Evolutionary conservation across 2,888 invertebrate genomes (phyloP).

Genomic region (Trissoscelio sp.): DNA sequence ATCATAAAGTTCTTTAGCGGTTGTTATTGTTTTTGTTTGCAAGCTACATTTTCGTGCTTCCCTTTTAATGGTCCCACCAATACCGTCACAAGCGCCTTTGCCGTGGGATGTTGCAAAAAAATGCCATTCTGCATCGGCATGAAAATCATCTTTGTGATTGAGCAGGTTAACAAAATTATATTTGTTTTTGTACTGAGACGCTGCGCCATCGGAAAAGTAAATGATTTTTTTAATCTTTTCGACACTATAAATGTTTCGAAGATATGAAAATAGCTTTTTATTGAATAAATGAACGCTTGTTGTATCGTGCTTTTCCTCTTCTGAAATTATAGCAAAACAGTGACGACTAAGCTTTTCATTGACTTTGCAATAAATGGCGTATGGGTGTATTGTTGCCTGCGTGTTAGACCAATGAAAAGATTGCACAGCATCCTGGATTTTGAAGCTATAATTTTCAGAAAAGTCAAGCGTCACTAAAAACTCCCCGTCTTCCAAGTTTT

Average conservation of each 20-base stretch:
- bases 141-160: slow-evolving; percentile 16
- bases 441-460: slow-evolving; percentile 8
- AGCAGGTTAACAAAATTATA: slow-evolving; percentile 3
- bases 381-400: slow-evolving; percentile 4
- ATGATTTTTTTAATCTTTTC: slow-evolving; percentile 7
- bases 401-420: slow-evolving; percentile 4
- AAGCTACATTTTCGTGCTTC: neutral
- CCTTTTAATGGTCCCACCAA: slow-evolving; percentile 13
- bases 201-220: slow-evolving; percentile 13
- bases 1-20: neutral
- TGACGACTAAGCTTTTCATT: slow-evolving; percentile 4
- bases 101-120: slow-evolving; percentile 20
- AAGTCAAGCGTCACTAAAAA: slow-evolving; percentile 8
- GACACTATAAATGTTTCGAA: neutral
- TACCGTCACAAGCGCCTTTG: slow-evolving; percentile 7
- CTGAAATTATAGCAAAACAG: slow-evolving; percentile 8
- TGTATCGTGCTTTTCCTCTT: slow-evolving; percentile 27
- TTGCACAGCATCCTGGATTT: slow-evolving; percentile 3
- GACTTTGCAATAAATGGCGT: slow-evolving; percentile 5
- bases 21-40: neutral
- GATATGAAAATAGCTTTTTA: slow-evolving; percentile 16
- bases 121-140: slow-evolving; percentile 29
- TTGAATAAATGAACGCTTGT: slow-evolving; percentile 11
- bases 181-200: slow-evolving; percentile 20
- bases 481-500: neutral